Evolutionary conservation across 2,113 vertebrate species (phyloP), one percentile per base, ranked within the genome.

Genomic region (Burhinus oedicnemus): DNA sequence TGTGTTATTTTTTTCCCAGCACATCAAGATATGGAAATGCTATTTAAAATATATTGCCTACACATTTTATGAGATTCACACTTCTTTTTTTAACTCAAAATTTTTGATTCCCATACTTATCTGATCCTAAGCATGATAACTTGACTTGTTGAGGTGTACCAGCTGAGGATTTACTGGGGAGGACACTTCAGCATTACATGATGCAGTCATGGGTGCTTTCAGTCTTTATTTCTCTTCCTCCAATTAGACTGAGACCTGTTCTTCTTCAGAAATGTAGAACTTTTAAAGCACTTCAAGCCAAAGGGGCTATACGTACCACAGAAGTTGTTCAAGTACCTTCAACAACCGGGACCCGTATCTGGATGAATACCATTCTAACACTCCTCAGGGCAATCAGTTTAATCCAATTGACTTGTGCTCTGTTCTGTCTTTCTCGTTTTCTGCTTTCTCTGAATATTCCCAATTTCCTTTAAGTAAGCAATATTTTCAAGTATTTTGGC

Each of bases 251-350:
- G 26, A 89, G 61, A 62, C 2, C 1, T 74, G 9, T 77, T 36
- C 34, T 75, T 42, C 10, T 60, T 77, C 29, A 44, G 42, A 85
- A 64, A 57, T 26, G 6, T 6, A 54, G 15, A 87, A 75, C 9
- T 66, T 82, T 12, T 22, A 42, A 57, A 12, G 8, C 44, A 40
- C 13, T 55, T 66, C 14, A 38, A 62, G 38, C 30, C 32, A 74
- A 81, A 74, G 15, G 8, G 6, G 0, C 9, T 57, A 15, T 8
- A n/a, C 0, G 0, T 12, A 61, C 11, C 20, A 36, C 1, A 4
- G 49, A 72, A 49, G 5, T 15, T 65, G 12, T 64, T 57, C 36
- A 77, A 38, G 6, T 32, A 15, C 12, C 32, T 68, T 74, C 62
- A 64, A 21, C 11, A 32, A 19, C 4, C 15, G 30, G 13, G 5